A percentile compares a stretch with the other conserved stretches of the same genome.
phyloP scores from a whole-genome alignment of 2,888 invertebrate genomes.

The Leptinotarsa haldemani region DNA sequence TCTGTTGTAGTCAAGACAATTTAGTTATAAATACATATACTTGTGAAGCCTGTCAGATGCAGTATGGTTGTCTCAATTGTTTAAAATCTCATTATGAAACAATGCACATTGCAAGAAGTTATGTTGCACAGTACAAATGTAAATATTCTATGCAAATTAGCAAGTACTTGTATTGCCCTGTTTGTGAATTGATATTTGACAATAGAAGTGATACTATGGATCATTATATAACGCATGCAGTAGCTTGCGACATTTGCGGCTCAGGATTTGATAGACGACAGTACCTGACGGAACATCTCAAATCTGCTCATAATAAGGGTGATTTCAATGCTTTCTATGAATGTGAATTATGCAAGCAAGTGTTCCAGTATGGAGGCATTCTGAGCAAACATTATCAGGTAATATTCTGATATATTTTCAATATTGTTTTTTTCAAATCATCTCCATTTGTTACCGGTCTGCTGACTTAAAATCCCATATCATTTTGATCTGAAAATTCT shows the following conservation, averaged over 20 bases:
- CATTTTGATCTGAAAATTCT: too few species aligned
- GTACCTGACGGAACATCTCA: slow-evolving; percentile 50
- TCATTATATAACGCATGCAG: slow-evolving; percentile 48
- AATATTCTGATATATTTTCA: background rate
- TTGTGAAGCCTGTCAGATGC: slow-evolving; percentile 39
- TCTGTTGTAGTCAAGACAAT: slow-evolving; percentile 27
- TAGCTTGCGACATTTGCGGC: slow-evolving; percentile 50
- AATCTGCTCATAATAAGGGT: slow-evolving; percentile 45
- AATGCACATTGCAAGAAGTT: slow-evolving; percentile 45
- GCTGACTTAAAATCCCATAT: too few species aligned
- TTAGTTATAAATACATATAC: slow-evolving; percentile 29
- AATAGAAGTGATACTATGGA: slow-evolving; percentile 40
- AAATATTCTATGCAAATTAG: slow-evolving; percentile 30
- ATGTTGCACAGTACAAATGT: slow-evolving; percentile 48
- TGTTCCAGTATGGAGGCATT: slow-evolving; percentile 36
- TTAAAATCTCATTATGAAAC: slow-evolving; percentile 53
- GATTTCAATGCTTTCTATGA: slow-evolving; percentile 38
- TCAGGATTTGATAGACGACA: slow-evolving; percentile 50
- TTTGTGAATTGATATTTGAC: slow-evolving; percentile 40
- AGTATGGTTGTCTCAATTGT: slow-evolving; percentile 50
- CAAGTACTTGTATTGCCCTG: slow-evolving; percentile 36
- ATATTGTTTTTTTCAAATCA: background rate
- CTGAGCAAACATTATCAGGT: slow-evolving; percentile 45
- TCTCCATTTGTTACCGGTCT: too few species aligned
- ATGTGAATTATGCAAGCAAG: slow-evolving; percentile 41